Percentiles rank a stretch among this genome's conserved stretches.
phyloP scores from a whole-genome alignment of 2,113 vertebrate genomes.

The Oxyura jamaicensis region DNA sequence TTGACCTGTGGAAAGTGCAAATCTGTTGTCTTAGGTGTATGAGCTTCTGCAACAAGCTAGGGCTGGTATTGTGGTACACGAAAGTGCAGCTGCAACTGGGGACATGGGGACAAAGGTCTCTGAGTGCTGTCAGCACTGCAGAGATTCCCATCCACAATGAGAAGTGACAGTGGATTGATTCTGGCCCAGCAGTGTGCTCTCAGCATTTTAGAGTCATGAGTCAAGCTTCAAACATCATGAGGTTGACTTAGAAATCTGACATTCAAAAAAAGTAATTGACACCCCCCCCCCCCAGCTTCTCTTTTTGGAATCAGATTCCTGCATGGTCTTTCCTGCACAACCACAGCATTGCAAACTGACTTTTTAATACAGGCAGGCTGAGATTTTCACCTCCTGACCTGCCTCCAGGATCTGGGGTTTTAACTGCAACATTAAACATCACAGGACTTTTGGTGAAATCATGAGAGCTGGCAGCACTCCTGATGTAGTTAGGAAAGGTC shows the following conservation, averaged over 20 bases:
- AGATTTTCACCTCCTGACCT: neutral
- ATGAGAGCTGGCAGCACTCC: neutral
- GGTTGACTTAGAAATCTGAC: neutral
- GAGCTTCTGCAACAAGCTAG: neutral
- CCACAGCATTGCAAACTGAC: neutral
- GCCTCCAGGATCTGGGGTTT: neutral
- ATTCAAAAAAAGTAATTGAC: neutral
- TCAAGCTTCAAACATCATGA: neutral
- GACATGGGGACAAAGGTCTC: neutral
- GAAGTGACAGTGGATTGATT: neutral
- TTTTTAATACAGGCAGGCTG: neutral
- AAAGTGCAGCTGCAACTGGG: neutral
- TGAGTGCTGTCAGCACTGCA: neutral
- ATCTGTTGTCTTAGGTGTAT: neutral
- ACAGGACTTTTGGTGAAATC: neutral
- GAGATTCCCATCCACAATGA: neutral
- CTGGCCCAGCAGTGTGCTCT: neutral
- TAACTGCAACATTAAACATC: neutral
- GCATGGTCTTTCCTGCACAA: accelerated
- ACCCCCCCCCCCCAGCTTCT: no score
- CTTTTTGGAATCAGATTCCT: neutral
- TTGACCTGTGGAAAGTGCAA: neutral
- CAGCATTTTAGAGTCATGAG: neutral
- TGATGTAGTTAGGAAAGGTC: neutral
- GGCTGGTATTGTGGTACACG: neutral